Conservation (phyloP, 1,140 invertebrate genomes). For the Brachionus asplanchnoidis region DNA sequence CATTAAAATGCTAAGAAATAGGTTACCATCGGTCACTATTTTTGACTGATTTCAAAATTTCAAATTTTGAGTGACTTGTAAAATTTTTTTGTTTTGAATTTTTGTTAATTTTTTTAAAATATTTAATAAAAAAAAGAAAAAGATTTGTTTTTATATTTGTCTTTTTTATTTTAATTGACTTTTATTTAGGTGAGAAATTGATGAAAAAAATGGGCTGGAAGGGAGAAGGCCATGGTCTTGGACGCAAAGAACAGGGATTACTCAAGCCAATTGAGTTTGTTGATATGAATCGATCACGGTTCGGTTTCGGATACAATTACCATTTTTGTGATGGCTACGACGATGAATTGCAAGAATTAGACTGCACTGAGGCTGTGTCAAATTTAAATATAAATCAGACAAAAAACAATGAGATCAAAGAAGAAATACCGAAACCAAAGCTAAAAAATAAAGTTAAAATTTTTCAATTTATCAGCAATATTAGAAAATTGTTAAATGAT, state of each 20-base stretch:
- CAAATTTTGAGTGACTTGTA: conserved; percentile 4
- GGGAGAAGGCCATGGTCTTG: conserved; percentile 30
- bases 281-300: neutral
- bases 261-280: neutral
- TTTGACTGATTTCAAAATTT: neutral
- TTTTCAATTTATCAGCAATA: neutral
- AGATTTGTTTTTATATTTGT: conserved; percentile 19
- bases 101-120: neutral
- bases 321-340: conserved; percentile 25
- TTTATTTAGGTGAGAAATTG: conserved; percentile 15
- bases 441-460: neutral
- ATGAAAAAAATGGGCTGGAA: conserved; percentile 41
- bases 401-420: neutral
- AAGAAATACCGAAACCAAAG: neutral
- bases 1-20: neutral
- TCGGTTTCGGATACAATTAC: conserved; percentile 7
- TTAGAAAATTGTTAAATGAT: conserved; percentile 11
- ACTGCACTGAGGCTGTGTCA: neutral
- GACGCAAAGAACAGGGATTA: neutral
- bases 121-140: conserved; percentile 40
- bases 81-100: conserved; percentile 9
- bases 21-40: neutral
- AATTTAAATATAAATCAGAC: neutral
- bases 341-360: neutral
- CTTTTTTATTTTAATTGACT: neutral